Evolutionary conservation across 2,797 vertebrate genomes (phyloP).

Genomic region (Erethizon dorsatum): DNA sequence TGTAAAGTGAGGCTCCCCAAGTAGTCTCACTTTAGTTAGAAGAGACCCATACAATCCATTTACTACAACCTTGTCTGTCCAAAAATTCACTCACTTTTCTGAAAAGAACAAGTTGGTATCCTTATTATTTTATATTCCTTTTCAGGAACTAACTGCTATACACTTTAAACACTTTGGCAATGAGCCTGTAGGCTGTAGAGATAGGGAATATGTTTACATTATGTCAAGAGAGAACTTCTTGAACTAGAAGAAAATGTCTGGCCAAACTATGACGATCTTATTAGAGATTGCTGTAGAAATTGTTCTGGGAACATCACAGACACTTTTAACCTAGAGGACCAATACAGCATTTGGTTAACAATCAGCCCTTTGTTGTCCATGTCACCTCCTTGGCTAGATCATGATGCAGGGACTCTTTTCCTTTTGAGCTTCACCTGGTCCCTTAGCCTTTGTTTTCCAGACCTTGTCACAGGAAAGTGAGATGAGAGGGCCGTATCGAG

Average conservation of each 20-base stretch:
- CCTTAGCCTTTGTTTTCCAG: background rate
- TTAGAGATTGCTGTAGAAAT: background rate
- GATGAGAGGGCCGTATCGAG: background rate
- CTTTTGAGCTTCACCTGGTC: background rate
- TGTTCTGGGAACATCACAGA: background rate
- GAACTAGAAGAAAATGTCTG: background rate
- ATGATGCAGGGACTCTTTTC: background rate
- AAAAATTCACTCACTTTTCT: conserved; percentile 15
- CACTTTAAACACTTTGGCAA: conserved; percentile 50
- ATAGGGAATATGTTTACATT: background rate
- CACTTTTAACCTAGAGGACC: background rate
- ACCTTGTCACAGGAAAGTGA: background rate
- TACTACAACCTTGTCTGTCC: background rate
- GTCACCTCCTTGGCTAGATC: background rate
- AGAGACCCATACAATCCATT: background rate
- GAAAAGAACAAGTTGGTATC: background rate
- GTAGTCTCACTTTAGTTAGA: conserved; percentile 25
- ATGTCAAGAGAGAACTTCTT: background rate
- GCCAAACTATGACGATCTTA: background rate
- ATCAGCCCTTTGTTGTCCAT: background rate
- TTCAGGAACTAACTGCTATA: background rate
- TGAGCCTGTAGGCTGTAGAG: background rate
- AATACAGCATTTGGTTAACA: background rate
- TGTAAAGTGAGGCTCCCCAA: background rate
- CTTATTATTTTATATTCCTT: conserved; percentile 22